Base-by-base conservation (phyloP, 2,113 vertebrate species). In the Spea bombifrons region DNA sequence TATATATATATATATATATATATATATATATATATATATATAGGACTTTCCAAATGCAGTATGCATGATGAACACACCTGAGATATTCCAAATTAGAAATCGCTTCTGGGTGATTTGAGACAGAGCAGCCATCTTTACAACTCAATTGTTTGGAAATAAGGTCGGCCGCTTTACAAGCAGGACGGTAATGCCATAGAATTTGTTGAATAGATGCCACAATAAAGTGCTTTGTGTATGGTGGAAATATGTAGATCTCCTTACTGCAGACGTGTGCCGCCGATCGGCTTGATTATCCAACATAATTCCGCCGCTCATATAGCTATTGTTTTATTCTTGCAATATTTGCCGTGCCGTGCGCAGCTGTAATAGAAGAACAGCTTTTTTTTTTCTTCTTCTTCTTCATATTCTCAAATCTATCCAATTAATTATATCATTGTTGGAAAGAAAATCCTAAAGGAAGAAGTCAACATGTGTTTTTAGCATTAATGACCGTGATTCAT, bases 61-160 rank as follows among this genome's bases (percentile, higher is more conserved):
- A 30, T 2, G 30, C 30, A 30, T 30, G 63, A 53, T 15, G 17
- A 16, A 64, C 63, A 65, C 76, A 78, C 76, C 68, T 71, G 57
- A 16, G 59, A 66, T 65, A 44, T 13, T 53, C 7, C 57, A 65
- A 47, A 79, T 66, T 66, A 64, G 73, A 78, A 63, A 46, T 52
- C 43, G 46, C n/a, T 48, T 71, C 53, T 71, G 69, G 69, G 16
- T 47, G 69, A 30, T 44, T 59, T n/a, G 76, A 73, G 48, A 16
- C 9, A 76, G 48, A 72, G 61, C 10, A 78, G 49, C 68, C 75
- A 78, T 63, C 67, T 78, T 13, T 71, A 63, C 49, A 73, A 73
- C 70, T 13, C 66, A 79, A 66, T 52, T 73, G 61, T 79, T 79
- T 66, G 30, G 8, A 66, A 79, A 79, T 73, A 73, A 79, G 59